Base-by-base conservation (phyloP, 2,888 invertebrate species). In the Lamproptera curius region DNA sequence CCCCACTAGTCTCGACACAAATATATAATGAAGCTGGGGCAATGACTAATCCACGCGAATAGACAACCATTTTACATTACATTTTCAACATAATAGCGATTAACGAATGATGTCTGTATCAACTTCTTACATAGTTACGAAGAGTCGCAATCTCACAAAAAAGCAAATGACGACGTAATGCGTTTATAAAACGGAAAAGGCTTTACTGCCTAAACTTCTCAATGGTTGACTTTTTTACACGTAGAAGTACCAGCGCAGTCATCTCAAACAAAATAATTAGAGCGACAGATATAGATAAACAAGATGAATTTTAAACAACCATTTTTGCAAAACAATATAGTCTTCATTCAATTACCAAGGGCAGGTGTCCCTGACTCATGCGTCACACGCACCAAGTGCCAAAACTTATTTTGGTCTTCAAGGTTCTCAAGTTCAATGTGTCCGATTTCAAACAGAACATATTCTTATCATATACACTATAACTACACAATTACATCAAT, bases 21-120 rank as follows among this genome's bases (percentile, higher is more conserved):
- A 56, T 59, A 53, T 51, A 52, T 45, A 31, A 55, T 42, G 37
- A 38, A 42, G 34, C 37, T 42, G 36, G 9, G 20, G 13, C 56
- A 54, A 56, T 72, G 69, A 69, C 66, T 68, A 72, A 70, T 67
- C 60, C 57, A 54, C 51, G 55, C 59, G 59, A 67, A 69, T 64
- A 70, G 62, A 54, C 28, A 41, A 37, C 13, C 38, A 39, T 37
- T 41, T 20, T n/a, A 42, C 11, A 14, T 17, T n/a, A 43, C 26
- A 28, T 34, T 40, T 39, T 28, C 10, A 10, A 28, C 35, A 37
- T 47, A 37, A 3, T 20, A n/a, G 17, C n/a, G 33, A 34, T 1
- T 44, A 26, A 33, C 46, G 14, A 20, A 38, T 40, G 43, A 41
- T n/a, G n/a, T n/a, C n/a, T n/a, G n/a, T n/a, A n/a, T n/a, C n/a